Conservation (phyloP, 2,888 invertebrate genomes). For the Octonoba sinensis region DNA sequence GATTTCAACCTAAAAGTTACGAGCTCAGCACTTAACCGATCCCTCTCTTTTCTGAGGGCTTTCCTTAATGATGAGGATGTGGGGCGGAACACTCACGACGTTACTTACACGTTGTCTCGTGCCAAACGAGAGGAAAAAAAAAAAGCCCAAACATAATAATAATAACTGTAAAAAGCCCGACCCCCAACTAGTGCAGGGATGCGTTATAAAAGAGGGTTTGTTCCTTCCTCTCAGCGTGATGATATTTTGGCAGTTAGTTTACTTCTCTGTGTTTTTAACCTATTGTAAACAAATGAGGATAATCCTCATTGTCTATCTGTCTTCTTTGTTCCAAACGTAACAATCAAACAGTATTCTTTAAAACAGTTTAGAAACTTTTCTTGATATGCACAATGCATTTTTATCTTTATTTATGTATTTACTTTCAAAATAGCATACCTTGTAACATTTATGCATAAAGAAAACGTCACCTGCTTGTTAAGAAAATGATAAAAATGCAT, state of each 20-base stretch:
- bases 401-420: no score
- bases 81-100: constrained; percentile 16
- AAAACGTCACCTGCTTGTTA: no score
- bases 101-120: constrained; percentile 30
- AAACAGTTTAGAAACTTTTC: no score
- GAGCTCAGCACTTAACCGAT: not conserved
- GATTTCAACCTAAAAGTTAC: no score
- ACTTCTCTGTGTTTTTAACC: not conserved
- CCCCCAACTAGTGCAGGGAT: constrained; percentile 3
- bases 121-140: constrained; percentile 10
- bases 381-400: no score
- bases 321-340: no score
- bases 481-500: no score
- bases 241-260: constrained; percentile 4
- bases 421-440: no score
- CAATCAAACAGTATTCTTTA: no score
- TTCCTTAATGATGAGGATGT: constrained; percentile 34
- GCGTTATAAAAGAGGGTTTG: constrained; percentile 16
- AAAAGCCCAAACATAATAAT: constrained; percentile 11
- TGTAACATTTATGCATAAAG: no score
- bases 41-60: constrained; percentile 16
- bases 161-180: constrained; percentile 11
- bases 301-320: no score
- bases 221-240: not conserved
- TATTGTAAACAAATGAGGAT: not conserved